Evolutionary conservation across 2,797 vertebrate species (phyloP).

Genomic region (Gymnopithys bicolor): DNA sequence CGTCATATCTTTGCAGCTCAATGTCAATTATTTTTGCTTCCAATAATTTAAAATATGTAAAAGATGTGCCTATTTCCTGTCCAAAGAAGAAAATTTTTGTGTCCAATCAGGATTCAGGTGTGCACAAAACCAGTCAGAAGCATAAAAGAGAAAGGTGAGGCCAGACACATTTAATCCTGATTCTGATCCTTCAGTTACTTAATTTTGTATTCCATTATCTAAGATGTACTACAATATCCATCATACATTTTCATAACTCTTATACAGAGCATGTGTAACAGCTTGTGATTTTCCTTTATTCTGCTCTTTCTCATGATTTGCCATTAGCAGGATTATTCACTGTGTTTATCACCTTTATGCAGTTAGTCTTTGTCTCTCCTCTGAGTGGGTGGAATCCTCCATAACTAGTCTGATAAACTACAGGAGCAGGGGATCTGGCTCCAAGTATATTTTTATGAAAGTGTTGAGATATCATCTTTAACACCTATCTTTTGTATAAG

Average conservation of each 20-base stretch:
- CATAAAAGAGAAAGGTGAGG: neutral
- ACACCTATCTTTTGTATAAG: neutral
- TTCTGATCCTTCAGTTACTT: neutral
- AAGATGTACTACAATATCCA: neutral
- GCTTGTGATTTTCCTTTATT: neutral
- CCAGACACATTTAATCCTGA: neutral
- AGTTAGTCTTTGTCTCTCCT: neutral
- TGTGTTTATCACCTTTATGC: neutral
- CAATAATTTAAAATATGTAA: neutral
- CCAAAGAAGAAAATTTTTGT: neutral
- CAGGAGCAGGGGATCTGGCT: neutral
- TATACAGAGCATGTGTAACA: neutral
- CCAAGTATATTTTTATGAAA: neutral
- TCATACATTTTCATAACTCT: neutral
- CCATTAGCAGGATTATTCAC: neutral
- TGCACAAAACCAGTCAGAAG: neutral
- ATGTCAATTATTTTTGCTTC: neutral
- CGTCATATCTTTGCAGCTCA: neutral
- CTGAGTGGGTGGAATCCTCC: slow-evolving; percentile 21
- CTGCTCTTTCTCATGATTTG: neutral
- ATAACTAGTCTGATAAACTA: neutral
- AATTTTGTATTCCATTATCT: slow-evolving; percentile 4
- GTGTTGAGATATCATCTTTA: neutral
- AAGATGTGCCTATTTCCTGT: neutral
- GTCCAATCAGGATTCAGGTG: neutral